A percentile compares a stretch with the other conserved stretches of the same genome.
These are phyloP conservation scores for Melipona beecheii DNA, from an alignment of 2,888 invertebrate genomes.

Conservation along the genomic window DNA sequence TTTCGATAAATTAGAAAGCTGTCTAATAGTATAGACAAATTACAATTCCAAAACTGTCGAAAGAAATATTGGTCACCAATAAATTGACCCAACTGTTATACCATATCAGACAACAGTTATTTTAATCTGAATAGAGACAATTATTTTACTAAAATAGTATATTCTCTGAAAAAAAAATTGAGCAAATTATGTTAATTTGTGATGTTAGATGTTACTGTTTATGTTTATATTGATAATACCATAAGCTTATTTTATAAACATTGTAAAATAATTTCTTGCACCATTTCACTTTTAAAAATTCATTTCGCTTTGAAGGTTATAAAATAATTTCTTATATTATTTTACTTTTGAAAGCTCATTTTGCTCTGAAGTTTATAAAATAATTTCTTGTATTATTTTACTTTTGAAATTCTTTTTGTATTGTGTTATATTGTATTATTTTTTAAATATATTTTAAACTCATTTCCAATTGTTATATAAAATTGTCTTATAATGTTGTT, in stretches of 20 bases:
- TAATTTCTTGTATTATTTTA: not conserved
- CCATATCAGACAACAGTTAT: constrained; percentile 66
- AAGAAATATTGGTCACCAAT: constrained; percentile 12
- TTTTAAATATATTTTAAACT: not conserved
- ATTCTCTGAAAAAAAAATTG: constrained; percentile 22
- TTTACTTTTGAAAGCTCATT: not conserved
- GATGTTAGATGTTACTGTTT: not conserved
- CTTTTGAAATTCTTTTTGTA: not conserved
- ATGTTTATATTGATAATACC: not conserved
- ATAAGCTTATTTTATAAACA: too few relatives aligned
- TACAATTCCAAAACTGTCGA: not conserved
- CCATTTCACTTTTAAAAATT: not conserved
- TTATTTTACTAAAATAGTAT: constrained; percentile 55
- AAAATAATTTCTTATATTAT: not conserved
- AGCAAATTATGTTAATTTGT: not conserved
- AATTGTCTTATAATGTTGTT: not conserved
- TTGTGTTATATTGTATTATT: not conserved
- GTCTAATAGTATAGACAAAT: not conserved
- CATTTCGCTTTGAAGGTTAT: not conserved
- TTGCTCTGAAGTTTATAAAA: not conserved
- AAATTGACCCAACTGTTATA: constrained; percentile 60
- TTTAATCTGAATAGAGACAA: constrained; percentile 66
- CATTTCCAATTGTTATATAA: not conserved
- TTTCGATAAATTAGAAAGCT: not conserved
- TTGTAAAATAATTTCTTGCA: too few relatives aligned